These are phyloP conservation scores for Ptilorrhoa leucosticta DNA, from an alignment of 2,113 vertebrate genomes.

Conservation along the genomic window DNA sequence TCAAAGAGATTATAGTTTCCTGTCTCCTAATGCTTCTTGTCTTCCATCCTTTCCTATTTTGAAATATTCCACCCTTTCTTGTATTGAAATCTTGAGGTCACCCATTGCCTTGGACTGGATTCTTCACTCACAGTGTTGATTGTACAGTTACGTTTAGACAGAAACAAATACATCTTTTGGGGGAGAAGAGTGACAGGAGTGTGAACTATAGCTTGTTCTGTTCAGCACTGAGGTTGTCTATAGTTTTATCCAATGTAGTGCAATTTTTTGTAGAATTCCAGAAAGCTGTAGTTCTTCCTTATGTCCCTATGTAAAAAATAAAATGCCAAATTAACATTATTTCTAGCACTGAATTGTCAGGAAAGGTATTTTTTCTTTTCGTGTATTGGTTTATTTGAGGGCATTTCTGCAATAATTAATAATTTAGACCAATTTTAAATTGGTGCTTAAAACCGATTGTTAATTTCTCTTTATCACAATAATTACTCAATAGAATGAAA, in stretches of 20 bases:
- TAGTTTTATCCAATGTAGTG: not conserved
- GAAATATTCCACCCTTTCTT: not conserved
- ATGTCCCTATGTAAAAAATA: not conserved
- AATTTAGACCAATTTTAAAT: not conserved
- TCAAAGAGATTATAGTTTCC: not conserved
- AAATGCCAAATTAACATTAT: not conserved
- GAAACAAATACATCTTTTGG: not conserved
- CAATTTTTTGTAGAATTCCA: not conserved
- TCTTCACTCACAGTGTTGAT: not conserved
- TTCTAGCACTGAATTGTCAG: not conserved
- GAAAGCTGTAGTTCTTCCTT: not conserved
- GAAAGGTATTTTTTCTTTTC: not conserved
- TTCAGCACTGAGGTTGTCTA: not conserved
- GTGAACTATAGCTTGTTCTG: not conserved
- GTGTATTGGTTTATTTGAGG: not conserved
- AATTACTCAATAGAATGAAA: not conserved
- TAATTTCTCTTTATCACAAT: not conserved
- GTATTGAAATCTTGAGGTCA: not conserved
- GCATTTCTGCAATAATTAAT: not conserved
- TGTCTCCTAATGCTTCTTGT: not conserved
- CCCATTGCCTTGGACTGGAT: not conserved
- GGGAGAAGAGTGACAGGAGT: not conserved
- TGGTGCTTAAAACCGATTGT: not conserved
- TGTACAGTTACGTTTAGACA: not conserved
- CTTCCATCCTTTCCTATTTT: not conserved